Percentiles rank a stretch among this genome's conserved stretches.
phyloP scores from a whole-genome alignment of 2,797 vertebrate genomes.

The Acanthopagrus latus region DNA sequence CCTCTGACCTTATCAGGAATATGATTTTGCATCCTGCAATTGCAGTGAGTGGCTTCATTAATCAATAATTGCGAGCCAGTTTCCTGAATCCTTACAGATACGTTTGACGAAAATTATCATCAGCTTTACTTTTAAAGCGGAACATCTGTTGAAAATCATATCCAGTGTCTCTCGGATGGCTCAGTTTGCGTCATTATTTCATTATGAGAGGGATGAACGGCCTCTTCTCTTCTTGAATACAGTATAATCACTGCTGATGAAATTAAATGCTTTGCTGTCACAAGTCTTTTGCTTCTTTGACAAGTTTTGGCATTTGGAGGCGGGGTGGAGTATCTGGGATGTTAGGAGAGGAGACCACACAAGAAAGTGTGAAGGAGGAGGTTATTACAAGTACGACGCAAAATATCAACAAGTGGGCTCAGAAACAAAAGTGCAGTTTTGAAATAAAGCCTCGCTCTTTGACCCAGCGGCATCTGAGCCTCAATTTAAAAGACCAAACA shows the following conservation, averaged over 20 bases:
- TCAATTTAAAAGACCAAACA: neutral
- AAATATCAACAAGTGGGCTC: conserved; percentile 24
- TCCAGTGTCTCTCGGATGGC: conserved; percentile 65
- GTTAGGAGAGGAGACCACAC: conserved; percentile 68
- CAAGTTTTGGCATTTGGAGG: conserved; percentile 59
- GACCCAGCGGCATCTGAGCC: neutral
- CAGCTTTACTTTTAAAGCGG: conserved; percentile 52
- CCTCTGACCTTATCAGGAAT: conserved; percentile 32
- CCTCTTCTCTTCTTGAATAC: conserved; percentile 63
- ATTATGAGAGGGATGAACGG: conserved; percentile 68
- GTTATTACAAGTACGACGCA: conserved; percentile 29
- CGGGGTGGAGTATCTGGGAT: conserved; percentile 40
- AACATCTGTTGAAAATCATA: conserved; percentile 80
- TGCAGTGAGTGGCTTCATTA: conserved; percentile 28
- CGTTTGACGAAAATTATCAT: conserved; percentile 55
- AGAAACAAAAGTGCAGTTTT: conserved; percentile 2
- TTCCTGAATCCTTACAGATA: conserved; percentile 40
- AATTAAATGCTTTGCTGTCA: conserved; percentile 71
- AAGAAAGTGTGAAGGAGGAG: conserved; percentile 49
- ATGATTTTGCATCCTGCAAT: conserved; percentile 7
- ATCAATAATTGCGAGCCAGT: conserved; percentile 22
- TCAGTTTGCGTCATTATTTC: conserved; percentile 59
- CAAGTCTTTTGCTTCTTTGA: conserved; percentile 65
- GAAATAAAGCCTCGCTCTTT: conserved; percentile 5
- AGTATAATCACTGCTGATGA: conserved; percentile 77